Evolutionary conservation across 2,888 invertebrate genomes (phyloP), one percentile per base, ranked within the genome.

Genomic region (Ennomos fuscantarius): DNA sequence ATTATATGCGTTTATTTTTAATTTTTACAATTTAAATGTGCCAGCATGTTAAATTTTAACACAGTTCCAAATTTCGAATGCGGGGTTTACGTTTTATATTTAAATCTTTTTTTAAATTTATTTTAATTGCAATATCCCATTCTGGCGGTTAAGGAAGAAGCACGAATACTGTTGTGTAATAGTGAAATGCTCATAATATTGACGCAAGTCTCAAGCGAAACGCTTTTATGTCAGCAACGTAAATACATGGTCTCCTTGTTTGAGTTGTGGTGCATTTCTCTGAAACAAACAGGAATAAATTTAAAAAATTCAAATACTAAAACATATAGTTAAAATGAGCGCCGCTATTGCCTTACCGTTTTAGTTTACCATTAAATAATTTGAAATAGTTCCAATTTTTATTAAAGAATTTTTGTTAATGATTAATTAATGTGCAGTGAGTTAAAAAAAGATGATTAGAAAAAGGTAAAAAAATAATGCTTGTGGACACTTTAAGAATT

Each of bases 161-260:
- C 84, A 85, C 85, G 86, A 91, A 90, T 91, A 89, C 89, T 91
- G 89, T 85, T 87, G 81, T 76, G 86, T 87, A 86, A 84, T 76
- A 72, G 68, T 68, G 74, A 72, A 77, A 72, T 72, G 69, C 72
- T 68, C 40, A 61, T 65, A 69, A 71, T 58, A 42, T 48, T 52
- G 62, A 58, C 56, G 66, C 62, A 60, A 62, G 60, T 65, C 46
- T 61, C 58, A 61, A 63, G 56, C 59, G 58, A 69, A 63, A 73
- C 64, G 72, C 59, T 69, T 49, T 67, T 51, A 44, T 63, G 71
- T 89, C 85, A 90, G 89, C 87, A 89, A 79, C 87, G 78, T 74
- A 84, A 70, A 66, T 82, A 85, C 75, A 78, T 82, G 83, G 89
- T 87, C 87, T 90, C 90, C 82, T 87, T 89, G 58, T 81, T 79